A percentile compares a stretch with the other conserved stretches of the same genome.
Conservation (phyloP, 2,888 invertebrate genomes). For the Caenorhabditis sp. region DNA sequence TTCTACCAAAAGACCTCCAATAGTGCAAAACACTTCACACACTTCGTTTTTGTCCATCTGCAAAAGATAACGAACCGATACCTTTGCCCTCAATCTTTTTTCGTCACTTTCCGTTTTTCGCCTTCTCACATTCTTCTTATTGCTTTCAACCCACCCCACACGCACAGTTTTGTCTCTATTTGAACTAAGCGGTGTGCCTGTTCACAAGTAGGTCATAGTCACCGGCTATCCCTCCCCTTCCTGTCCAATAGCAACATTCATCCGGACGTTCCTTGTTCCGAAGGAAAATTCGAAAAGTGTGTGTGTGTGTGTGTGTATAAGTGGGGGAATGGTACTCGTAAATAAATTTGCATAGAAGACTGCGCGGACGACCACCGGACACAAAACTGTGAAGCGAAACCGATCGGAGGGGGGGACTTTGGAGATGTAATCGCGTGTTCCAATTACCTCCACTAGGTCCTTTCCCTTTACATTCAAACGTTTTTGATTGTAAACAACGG, state of each 20-base stretch:
- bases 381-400: slow-evolving; percentile 29
- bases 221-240: background rate
- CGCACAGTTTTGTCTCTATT: slow-evolving; percentile 22
- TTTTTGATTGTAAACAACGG: background rate
- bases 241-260: background rate
- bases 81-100: slow-evolving; percentile 28
- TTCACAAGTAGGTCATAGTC: slow-evolving; percentile 47
- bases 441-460: slow-evolving; percentile 32
- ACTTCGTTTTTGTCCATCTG: background rate
- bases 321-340: slow-evolving; percentile 26
- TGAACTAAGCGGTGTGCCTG: slow-evolving; percentile 30
- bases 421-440: slow-evolving; percentile 39
- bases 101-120: slow-evolving; percentile 18
- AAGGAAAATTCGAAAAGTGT: slow-evolving; percentile 5
- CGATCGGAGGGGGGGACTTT: slow-evolving; percentile 18
- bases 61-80: background rate
- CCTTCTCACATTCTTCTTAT: background rate
- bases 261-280: slow-evolving; percentile 9
- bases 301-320: too few species aligned
- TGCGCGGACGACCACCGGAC: too few species aligned
- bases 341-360: slow-evolving; percentile 40
- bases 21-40: slow-evolving; percentile 37
- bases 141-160: background rate
- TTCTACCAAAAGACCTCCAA: slow-evolving; percentile 1
- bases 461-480: background rate